Percentiles rank a stretch among this genome's conserved stretches.
These are phyloP conservation scores for Epistrophe eligans DNA, from an alignment of 2,888 invertebrate species.

Conservation along the genomic window DNA sequence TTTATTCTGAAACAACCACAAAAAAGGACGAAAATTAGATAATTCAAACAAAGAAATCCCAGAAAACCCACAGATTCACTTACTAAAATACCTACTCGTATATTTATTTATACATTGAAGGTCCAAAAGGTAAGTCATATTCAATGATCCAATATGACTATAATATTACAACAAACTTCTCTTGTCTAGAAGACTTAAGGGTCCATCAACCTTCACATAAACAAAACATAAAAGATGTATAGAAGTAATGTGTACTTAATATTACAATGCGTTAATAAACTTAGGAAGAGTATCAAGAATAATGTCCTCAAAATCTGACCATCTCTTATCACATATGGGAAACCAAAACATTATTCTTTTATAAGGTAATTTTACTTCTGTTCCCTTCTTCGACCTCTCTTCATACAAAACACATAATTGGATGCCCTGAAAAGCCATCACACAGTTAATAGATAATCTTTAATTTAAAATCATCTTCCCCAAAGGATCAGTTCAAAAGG, in stretches of 20 bases:
- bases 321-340: conserved; percentile 16
- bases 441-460: conserved; percentile 29
- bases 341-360: conserved; percentile 31
- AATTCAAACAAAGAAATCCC: background rate
- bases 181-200: background rate
- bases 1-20: conserved; percentile 16
- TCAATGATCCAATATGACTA: conserved; percentile 22
- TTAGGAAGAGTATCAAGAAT: background rate
- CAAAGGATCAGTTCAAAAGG: conserved; percentile 39
- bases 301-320: conserved; percentile 29
- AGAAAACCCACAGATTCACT: background rate
- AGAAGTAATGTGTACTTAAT: background rate
- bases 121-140: conserved; percentile 29
- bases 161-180: background rate
- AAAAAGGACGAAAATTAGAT: conserved; percentile 33
- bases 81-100: background rate
- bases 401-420: background rate
- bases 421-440: conserved; percentile 15
- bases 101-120: background rate
- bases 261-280: conserved; percentile 21
- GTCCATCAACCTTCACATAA: background rate
- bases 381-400: too few species aligned
- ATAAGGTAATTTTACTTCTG: background rate
- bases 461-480: conserved; percentile 57
- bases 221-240: conserved; percentile 10